These are phyloP conservation scores for Gallinago media DNA, from an alignment of 2,113 vertebrate genomes.

Conservation along the genomic window DNA sequence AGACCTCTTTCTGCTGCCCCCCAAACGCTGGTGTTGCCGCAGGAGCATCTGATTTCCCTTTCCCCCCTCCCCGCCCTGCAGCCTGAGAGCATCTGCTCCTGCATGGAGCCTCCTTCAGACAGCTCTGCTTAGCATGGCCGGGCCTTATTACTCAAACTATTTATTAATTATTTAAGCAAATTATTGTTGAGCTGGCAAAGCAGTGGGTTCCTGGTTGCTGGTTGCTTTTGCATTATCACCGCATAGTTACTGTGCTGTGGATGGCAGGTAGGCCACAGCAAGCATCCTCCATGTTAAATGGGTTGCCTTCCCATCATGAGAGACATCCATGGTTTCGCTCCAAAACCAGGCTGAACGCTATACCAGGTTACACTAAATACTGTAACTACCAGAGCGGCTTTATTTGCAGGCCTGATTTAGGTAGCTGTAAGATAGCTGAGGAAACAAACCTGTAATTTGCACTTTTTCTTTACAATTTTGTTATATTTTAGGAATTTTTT, in stretches of 20 bases:
- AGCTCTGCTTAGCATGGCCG: background rate
- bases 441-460: background rate
- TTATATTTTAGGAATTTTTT: background rate
- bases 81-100: accelerated
- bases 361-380: background rate
- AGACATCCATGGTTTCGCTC: background rate
- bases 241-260: background rate
- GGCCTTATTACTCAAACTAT: background rate
- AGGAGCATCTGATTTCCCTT: background rate
- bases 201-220: background rate
- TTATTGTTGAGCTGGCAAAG: background rate
- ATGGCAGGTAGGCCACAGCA: background rate
- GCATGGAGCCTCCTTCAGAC: background rate
- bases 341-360: background rate
- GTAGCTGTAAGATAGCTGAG: background rate
- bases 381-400: background rate
- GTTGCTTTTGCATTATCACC: background rate
- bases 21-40: background rate
- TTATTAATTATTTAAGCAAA: background rate
- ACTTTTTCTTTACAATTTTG: background rate
- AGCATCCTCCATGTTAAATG: background rate
- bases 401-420: background rate
- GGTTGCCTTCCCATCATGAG: background rate
- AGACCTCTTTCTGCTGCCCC: background rate
- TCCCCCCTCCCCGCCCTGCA: accelerated